Base-by-base conservation (phyloP, 2,888 invertebrate genomes). In the Synergus umbraculus region DNA sequence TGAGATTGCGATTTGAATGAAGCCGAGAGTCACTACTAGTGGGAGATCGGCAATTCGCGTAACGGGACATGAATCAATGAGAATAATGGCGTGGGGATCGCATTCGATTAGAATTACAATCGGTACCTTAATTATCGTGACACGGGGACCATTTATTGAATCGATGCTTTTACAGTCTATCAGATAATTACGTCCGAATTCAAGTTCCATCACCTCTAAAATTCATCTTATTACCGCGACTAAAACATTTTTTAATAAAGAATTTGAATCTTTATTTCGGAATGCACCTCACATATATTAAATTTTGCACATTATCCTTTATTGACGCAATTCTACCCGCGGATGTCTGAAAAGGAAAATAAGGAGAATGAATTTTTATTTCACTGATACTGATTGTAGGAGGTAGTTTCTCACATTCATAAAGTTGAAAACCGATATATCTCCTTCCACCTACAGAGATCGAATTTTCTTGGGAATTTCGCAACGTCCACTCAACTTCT, bases 41-140 rank as follows among this genome's bases (percentile, higher is more conserved):
- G 44, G 18, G 46, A 67, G 44, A 67, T 67, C 67, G 12, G 73
- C 73, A 46, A 73, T 73, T 73, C 73, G 49, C 37, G 37, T 54
- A 73, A 73, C 73, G 54, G 73, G 49, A 73, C 37, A 44, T n/a
- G 66, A 69, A 69, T 69, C 67, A 69, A 69, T 69, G 67, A 46
- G 22, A 69, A 49, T 18, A 69, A 69, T 49, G 13, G 49, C 49
- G 49, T n/a, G 15, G 79, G 44, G 78, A 67, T 76, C 78, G 79
- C 79, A 81, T 82, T 82, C 77, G 84, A 83, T 84, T 83, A 83
- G 82, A 83, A 79, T 78, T 81, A 82, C 81, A 81, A 83, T 83
- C 82, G 77, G 66, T 78, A 77, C 81, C 82, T 83, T 81, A 84
- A 83, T 81, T 83, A 82, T 82, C 84, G 79, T 80, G 80, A 67